These are phyloP conservation scores for Sepiola atlantica DNA, from an alignment of 2,888 invertebrate species.

Conservation along the genomic window DNA sequence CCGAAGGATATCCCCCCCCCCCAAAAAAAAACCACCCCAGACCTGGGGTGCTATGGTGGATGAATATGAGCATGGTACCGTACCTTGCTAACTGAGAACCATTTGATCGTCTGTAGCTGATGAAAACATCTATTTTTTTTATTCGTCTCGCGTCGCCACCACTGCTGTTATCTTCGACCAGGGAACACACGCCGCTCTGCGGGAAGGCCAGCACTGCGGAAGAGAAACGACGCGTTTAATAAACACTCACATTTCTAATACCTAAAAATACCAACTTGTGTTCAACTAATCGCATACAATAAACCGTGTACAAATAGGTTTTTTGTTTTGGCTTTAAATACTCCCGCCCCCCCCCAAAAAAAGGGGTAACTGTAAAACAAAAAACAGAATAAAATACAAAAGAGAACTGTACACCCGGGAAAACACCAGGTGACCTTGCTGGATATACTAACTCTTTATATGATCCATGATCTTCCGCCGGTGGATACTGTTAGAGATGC, in stretches of 20 bases:
- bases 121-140: conserved; percentile 89
- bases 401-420: not conserved
- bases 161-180: conserved; percentile 47
- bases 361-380: not conserved
- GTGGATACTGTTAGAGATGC: conserved; percentile 95
- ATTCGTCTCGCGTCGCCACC: conserved; percentile 50
- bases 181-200: not conserved
- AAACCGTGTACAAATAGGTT: too few species aligned
- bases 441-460: conserved; percentile 80
- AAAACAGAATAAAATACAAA: not conserved
- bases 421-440: not conserved
- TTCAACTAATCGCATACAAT: too few species aligned
- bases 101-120: conserved; percentile 96
- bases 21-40: too few species aligned
- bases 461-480: conserved; percentile 91
- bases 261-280: too few species aligned
- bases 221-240: too few species aligned
- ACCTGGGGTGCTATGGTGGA: too few species aligned
- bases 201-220: conserved; percentile 32
- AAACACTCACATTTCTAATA: too few species aligned
- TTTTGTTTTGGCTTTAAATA: too few species aligned
- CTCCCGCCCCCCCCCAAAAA: too few species aligned
- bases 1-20: too few species aligned
- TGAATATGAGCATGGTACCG: not conserved
- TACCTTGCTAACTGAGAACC: conserved; percentile 93